Conservation (phyloP, 53 echinoderm and acorn worm species). For the Patiria pectinifera region DNA sequence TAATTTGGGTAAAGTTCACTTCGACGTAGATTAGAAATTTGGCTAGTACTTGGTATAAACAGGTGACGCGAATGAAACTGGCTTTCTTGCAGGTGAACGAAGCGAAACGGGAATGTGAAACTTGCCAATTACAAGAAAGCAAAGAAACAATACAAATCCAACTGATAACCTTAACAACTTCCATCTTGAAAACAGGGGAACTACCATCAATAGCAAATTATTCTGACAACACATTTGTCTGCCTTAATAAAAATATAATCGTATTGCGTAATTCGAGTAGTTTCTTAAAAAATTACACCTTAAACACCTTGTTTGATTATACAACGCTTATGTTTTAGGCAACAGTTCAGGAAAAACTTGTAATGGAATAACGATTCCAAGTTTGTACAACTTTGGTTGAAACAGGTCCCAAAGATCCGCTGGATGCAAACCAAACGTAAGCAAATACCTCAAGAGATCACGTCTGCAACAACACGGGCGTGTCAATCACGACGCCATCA, state of each 20-base stretch:
- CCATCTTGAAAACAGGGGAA: neutral
- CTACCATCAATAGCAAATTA: neutral
- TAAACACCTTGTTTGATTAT: no score
- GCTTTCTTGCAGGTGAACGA: neutral
- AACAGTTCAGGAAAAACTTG: neutral
- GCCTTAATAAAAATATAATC: neutral
- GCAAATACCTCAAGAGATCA: neutral
- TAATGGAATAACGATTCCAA: neutral
- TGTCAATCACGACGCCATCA: slow-evolving; percentile 43
- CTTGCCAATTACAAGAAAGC: neutral
- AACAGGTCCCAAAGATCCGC: neutral
- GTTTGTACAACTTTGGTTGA: neutral
- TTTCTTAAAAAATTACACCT: neutral
- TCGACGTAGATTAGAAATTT: neutral
- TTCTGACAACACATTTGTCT: no score
- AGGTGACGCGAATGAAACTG: neutral
- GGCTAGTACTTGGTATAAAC: neutral
- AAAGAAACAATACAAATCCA: neutral
- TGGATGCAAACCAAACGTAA: neutral
- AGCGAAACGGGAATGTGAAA: neutral
- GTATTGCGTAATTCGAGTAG: neutral
- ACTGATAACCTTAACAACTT: neutral
- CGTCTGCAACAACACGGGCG: slow-evolving; percentile 48
- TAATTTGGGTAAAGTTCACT: neutral
- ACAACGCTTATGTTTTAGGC: neutral